A percentile compares a stretch with the other conserved stretches of the same genome.
phyloP scores from a whole-genome alignment of 64 coral and sea anemone species.

The Astreopora myriophthalma region DNA sequence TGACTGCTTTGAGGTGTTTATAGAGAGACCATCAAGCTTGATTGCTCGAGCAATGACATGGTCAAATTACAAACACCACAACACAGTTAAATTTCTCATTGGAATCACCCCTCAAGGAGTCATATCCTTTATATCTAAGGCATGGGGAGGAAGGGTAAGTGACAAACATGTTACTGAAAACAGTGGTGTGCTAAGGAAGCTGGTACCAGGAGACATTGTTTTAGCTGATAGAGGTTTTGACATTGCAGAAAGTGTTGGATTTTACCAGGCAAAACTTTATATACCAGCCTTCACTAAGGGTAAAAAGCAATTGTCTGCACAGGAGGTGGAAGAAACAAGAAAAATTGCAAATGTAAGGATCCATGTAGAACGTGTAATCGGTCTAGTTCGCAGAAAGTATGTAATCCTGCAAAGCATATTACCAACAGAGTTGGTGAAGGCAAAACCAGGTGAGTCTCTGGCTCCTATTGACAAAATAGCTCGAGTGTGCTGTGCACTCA shows the following conservation, averaged over 20 bases:
- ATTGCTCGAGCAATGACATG: conserved; percentile 51
- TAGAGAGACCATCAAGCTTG: conserved; percentile 48
- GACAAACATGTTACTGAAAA: conserved; percentile 40
- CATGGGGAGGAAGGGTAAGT: conserved; percentile 53
- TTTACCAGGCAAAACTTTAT: conserved; percentile 16
- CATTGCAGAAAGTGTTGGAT: conserved; percentile 41
- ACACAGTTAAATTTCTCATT: conserved; percentile 49
- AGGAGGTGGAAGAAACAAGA: conserved; percentile 34
- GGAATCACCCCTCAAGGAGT: conserved; percentile 48
- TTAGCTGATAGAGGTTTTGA: conserved; percentile 31
- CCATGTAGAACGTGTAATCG: conserved; percentile 28
- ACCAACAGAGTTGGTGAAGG: background rate
- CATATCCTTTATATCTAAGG: conserved; percentile 59
- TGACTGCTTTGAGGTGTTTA: conserved; percentile 20
- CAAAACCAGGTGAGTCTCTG: background rate
- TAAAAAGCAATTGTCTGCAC: conserved; percentile 39
- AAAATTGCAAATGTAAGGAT: conserved; percentile 50
- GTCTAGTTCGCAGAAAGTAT: background rate
- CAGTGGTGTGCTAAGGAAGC: conserved; percentile 7
- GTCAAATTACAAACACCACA: conserved; percentile 53
- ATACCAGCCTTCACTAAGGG: conserved; percentile 47
- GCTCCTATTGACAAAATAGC: conserved; percentile 15
- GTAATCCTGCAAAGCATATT: background rate
- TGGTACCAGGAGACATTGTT: conserved; percentile 40
- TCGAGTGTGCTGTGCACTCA: conserved; percentile 18